A percentile compares a stretch with the other conserved stretches of the same genome.
Conservation (phyloP, 2,888 invertebrate genomes). For the Laspeyria flexula region DNA sequence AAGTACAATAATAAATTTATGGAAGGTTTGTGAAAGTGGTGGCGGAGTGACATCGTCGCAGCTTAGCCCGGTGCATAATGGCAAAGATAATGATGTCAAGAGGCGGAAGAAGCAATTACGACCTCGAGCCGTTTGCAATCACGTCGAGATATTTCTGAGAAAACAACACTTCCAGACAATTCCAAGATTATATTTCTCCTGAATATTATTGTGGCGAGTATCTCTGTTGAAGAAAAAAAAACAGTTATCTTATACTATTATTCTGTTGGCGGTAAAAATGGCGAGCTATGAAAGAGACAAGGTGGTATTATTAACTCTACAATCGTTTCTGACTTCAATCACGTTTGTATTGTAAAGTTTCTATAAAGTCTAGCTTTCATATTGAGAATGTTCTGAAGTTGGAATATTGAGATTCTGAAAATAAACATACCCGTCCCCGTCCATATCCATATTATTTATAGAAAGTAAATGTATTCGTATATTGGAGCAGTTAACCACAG, state of each 20-base stretch:
- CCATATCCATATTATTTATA: too few species aligned
- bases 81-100: slow-evolving; percentile 80
- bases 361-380: slow-evolving; percentile 2
- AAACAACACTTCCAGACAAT: slow-evolving; percentile 58
- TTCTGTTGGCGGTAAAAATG: slow-evolving; percentile 35
- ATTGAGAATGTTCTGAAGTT: neutral
- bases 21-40: slow-evolving; percentile 51
- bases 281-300: slow-evolving; percentile 11
- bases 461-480: too few species aligned
- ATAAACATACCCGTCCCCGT: neutral
- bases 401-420: neutral
- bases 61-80: slow-evolving; percentile 74
- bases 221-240: slow-evolving; percentile 41
- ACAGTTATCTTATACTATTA: slow-evolving; percentile 36
- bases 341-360: slow-evolving; percentile 14
- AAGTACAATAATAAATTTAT: slow-evolving; percentile 56
- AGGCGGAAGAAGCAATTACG: slow-evolving; percentile 82
- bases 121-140: slow-evolving; percentile 68
- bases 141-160: slow-evolving; percentile 62
- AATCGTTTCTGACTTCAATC: slow-evolving; percentile 33
- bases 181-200: slow-evolving; percentile 61
- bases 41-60: slow-evolving; percentile 49
- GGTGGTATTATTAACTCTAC: slow-evolving; percentile 31
- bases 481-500: too few species aligned
- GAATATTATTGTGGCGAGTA: slow-evolving; percentile 60